Base-by-base conservation (phyloP, 2,888 invertebrate species). In the Aspidiotus destructor region DNA sequence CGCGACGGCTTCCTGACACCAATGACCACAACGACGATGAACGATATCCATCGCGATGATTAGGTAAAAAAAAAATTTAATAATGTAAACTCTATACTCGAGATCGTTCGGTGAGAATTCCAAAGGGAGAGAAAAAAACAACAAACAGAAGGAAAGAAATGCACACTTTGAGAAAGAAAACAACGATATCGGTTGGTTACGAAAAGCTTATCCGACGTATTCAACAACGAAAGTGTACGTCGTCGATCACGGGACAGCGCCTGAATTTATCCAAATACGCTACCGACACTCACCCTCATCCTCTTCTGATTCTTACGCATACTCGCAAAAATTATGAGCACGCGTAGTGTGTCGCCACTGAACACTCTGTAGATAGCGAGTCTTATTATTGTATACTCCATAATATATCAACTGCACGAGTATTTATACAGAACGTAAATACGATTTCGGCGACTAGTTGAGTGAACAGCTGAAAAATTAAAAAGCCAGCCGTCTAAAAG, bases 291-390 rank as follows among this genome's bases (percentile, higher is more conserved):
- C 58, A 58, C 58, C 28, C 28, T 28, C 28, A 28, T 5, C 28
- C 28, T 28, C 28, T 28, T 28, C 28, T 28, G 28, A 58, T 58
- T 58, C 58, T 58, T 40, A 58, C 58, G 58, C 58, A 58, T 28
- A 58, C 58, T 58, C 58, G 58, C 58, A 11, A 58, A 58, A 58
- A 54, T 54, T 58, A 17, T 28, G 58, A 28, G 58, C 58, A 58
- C 58, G 58, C 58, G 58, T 58, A 58, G 17, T 48, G 48, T n/a
- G 48, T 48, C 48, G 55, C 9, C 55, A 7, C 16, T 17, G 55
- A 16, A 55, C 55, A 16, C 7, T 55, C 7, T 17, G 28, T 28
- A 28, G 28, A 28, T 28, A 28, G 28, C 28, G 28, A 28, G 28
- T 28, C 28, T 28, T 28, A 28, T 28, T 28, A 28, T 28, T 28